phyloP scores from a whole-genome alignment of 1,140 invertebrate genomes.

The Aphelenchoides fujianensis region DNA sequence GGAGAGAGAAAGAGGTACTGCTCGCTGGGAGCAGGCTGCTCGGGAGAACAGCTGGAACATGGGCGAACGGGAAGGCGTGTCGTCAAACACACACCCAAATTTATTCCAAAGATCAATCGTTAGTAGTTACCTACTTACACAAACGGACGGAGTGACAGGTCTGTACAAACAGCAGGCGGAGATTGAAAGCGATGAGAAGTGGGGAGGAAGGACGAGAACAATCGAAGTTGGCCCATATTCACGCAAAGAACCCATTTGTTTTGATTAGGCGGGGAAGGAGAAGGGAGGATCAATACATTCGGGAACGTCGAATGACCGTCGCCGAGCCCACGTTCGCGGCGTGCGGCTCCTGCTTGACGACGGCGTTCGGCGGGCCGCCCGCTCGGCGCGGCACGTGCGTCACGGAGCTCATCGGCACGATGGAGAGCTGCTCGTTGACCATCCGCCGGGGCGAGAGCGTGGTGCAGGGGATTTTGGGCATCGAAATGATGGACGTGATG shows the following conservation, averaged over 20 bases:
- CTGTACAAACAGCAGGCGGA: background rate
- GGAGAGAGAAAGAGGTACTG: background rate
- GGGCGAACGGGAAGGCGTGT: background rate
- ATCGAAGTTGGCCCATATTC: too few relatives aligned
- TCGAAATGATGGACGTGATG: slow-evolving; percentile 27
- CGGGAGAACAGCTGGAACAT: background rate
- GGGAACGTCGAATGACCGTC: background rate
- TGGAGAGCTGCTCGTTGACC: slow-evolving; percentile 38
- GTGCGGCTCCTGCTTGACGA: slow-evolving; percentile 1
- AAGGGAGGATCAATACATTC: background rate
- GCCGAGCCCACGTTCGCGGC: background rate
- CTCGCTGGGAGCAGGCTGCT: background rate
- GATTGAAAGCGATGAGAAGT: background rate
- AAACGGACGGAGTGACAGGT: background rate
- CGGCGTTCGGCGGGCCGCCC: background rate
- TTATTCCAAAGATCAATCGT: too few relatives aligned
- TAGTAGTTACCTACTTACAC: background rate
- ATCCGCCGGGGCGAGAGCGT: slow-evolving; percentile 47
- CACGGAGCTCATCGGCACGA: slow-evolving; percentile 32
- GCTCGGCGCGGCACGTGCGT: slow-evolving; percentile 9
- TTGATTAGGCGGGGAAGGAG: background rate
- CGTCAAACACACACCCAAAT: too few relatives aligned
- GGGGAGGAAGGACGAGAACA: too few relatives aligned
- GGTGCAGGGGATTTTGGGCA: slow-evolving; percentile 41
- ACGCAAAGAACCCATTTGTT: too few relatives aligned